phyloP scores from a whole-genome alignment of 2,797 vertebrate species.

The Anabacerthia variegaticeps region DNA sequence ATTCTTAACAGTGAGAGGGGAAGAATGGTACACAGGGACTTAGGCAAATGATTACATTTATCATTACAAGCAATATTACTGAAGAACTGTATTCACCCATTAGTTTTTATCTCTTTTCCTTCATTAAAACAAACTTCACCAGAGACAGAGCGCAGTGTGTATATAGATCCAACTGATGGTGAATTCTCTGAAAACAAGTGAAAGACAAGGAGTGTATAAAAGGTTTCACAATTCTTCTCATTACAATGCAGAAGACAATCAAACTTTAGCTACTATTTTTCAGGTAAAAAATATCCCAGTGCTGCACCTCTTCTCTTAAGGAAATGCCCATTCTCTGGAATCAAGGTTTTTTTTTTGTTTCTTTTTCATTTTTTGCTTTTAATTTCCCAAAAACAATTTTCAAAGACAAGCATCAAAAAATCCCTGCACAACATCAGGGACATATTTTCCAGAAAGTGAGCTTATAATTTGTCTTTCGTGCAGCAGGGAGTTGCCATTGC shows the following conservation, averaged over 20 bases:
- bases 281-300: background rate
- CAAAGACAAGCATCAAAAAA: background rate
- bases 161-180: background rate
- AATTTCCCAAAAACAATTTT: background rate
- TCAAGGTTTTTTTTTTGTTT: background rate
- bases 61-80: background rate
- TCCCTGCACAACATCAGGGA: background rate
- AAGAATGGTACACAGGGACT: background rate
- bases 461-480: constrained; percentile 43
- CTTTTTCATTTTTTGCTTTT: background rate
- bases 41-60: background rate
- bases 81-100: background rate
- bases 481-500: constrained; percentile 37
- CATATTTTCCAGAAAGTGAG: constrained; percentile 16
- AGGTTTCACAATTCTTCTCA: background rate
- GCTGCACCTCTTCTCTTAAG: background rate
- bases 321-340: background rate
- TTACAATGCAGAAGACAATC: background rate
- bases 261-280: background rate
- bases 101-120: background rate
- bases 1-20: background rate
- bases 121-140: background rate
- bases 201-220: background rate
- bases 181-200: background rate
- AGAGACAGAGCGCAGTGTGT: background rate